A percentile compares a stretch with the other conserved stretches of the same genome.
Conservation (phyloP, 2,797 vertebrate genomes). For the Stomatorhinus walkeri region DNA sequence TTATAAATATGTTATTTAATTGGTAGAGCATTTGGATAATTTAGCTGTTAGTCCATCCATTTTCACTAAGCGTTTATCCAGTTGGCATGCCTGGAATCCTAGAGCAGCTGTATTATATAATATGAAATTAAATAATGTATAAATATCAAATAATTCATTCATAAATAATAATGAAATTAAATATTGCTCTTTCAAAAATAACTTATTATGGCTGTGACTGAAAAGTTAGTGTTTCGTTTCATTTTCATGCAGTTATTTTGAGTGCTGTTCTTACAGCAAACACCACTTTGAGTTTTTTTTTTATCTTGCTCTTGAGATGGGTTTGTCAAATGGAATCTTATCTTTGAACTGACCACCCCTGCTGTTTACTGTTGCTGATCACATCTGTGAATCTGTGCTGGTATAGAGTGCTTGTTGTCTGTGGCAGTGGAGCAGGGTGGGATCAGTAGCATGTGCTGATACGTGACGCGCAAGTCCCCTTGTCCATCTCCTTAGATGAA, state of each 20-base stretch:
- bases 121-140: neutral
- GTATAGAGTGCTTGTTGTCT: neutral
- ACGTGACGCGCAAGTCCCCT: neutral
- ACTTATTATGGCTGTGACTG: neutral
- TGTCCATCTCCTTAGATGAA: neutral
- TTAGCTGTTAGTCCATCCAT: neutral
- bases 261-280: neutral
- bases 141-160: neutral
- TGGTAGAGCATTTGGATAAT: neutral
- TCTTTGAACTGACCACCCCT: neutral
- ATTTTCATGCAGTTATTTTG: neutral
- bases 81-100: neutral
- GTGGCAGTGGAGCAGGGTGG: neutral
- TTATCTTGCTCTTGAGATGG: neutral
- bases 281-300: neutral
- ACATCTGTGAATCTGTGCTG: neutral
- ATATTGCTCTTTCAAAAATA: neutral
- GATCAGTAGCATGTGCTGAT: neutral
- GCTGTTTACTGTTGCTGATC: neutral
- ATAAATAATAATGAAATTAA: neutral
- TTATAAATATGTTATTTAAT: neutral
- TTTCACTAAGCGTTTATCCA: neutral
- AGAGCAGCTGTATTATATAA: neutral
- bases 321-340: neutral
- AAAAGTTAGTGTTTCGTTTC: neutral